Percentiles rank a stretch among this genome's conserved stretches.
These are phyloP conservation scores for Chloroclysta siterata DNA, from an alignment of 2,888 invertebrate species.

Conservation along the genomic window DNA sequence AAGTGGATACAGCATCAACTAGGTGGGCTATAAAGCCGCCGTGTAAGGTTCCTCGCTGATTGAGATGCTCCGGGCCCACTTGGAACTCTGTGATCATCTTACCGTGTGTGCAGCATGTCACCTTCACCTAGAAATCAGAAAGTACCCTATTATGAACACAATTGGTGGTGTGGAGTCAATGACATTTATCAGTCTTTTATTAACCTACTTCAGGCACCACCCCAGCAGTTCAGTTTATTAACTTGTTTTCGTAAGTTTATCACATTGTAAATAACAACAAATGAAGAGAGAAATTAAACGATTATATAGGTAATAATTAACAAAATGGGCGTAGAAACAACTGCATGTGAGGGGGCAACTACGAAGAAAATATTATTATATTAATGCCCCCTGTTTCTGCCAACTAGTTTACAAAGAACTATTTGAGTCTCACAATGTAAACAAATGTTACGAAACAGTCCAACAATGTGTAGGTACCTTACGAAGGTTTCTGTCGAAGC, in stretches of 20 bases:
- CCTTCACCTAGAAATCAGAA: constrained; percentile 60
- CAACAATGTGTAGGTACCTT: constrained; percentile 45
- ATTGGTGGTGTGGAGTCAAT: too few species aligned
- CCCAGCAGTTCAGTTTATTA: too few species aligned
- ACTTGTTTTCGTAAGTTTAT: too few species aligned
- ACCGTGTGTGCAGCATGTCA: constrained; percentile 87
- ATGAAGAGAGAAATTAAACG: too few species aligned
- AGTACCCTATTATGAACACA: neutral
- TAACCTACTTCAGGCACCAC: too few species aligned
- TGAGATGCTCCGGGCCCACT: constrained; percentile 90
- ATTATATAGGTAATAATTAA: too few species aligned
- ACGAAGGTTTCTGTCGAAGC: constrained; percentile 74
- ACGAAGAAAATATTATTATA: too few species aligned
- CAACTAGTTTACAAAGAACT: neutral
- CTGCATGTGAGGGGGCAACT: too few species aligned
- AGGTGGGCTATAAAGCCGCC: constrained; percentile 94
- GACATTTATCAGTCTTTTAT: too few species aligned
- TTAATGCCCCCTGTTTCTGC: too few species aligned
- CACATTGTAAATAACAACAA: too few species aligned
- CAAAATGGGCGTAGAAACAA: too few species aligned
- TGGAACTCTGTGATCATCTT: constrained; percentile 90
- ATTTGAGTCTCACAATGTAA: neutral
- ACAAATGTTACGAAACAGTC: constrained; percentile 39
- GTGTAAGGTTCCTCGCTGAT: constrained; percentile 90
- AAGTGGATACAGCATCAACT: constrained; percentile 89